A percentile compares a stretch with the other conserved stretches of the same genome.
These are phyloP conservation scores for Phortica variegata DNA, from an alignment of 1,140 invertebrate genomes.

Conservation along the genomic window DNA sequence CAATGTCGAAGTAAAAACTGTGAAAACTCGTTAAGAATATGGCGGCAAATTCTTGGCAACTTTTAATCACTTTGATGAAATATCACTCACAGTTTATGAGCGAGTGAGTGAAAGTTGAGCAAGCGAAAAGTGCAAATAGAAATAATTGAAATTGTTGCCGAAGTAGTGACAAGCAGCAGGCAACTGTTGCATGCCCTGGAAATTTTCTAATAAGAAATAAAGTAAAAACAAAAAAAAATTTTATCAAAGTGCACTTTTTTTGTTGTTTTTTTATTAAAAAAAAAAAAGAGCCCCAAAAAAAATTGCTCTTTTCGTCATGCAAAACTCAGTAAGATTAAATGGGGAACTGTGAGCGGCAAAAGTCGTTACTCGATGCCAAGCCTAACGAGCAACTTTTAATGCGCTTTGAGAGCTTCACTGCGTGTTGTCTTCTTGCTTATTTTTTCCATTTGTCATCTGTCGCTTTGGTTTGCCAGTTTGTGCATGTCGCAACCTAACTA, in stretches of 20 bases:
- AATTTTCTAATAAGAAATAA: background rate
- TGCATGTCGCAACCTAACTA: too few relatives aligned
- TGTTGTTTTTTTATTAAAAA: too few relatives aligned
- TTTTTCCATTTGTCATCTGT: constrained; percentile 3
- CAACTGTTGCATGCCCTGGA: constrained; percentile 2
- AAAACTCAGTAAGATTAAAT: constrained; percentile 28
- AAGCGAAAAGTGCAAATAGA: background rate
- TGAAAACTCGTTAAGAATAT: constrained; percentile 24
- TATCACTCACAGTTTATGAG: constrained; percentile 29
- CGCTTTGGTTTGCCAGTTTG: background rate
- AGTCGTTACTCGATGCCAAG: background rate
- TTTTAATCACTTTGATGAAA: constrained; percentile 40
- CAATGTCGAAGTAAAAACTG: background rate
- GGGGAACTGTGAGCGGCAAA: constrained; percentile 16
- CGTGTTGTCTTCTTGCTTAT: background rate
- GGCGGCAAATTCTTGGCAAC: constrained; percentile 33
- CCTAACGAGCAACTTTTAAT: constrained; percentile 36
- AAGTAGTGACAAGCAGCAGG: too few relatives aligned
- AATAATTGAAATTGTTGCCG: too few relatives aligned
- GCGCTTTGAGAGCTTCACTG: constrained; percentile 7
- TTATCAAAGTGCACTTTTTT: constrained; percentile 11
- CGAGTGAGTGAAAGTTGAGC: background rate
- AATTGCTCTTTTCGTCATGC: too few relatives aligned
- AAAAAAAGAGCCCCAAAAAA: too few relatives aligned
- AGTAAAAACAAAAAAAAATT: background rate